These are phyloP conservation scores for Uropetala carovei DNA, from an alignment of 2,888 invertebrate species.

Conservation along the genomic window DNA sequence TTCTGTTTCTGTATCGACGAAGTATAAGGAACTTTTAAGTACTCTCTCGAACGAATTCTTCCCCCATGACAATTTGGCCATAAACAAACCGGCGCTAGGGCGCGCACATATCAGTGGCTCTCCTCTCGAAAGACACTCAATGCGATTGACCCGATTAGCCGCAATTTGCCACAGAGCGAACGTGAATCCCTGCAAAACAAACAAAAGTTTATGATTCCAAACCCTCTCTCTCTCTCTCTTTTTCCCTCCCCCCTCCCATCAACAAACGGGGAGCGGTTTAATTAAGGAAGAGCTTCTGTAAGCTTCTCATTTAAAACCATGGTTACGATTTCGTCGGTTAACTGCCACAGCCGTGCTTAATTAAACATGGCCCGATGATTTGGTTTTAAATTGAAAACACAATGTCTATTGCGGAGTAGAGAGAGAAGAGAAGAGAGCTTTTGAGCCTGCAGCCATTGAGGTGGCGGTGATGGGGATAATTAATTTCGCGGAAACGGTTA, in stretches of 20 bases:
- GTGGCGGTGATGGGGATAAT: slow-evolving; percentile 42
- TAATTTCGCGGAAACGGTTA: slow-evolving; percentile 51
- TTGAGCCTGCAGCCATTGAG: slow-evolving; percentile 50
- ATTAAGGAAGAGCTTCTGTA: slow-evolving; percentile 59
- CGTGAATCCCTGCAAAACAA: slow-evolving; percentile 41
- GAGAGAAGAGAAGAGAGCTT: not conserved
- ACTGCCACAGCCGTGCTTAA: slow-evolving; percentile 61
- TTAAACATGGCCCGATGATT: slow-evolving; percentile 63
- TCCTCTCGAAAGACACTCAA: slow-evolving; percentile 32
- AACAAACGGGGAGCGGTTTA: slow-evolving; percentile 25
- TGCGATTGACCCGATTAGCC: slow-evolving; percentile 55
- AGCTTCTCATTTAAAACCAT: slow-evolving; percentile 61
- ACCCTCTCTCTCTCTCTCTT: not conserved
- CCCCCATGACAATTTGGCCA: not conserved
- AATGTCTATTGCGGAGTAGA: slow-evolving; percentile 40
- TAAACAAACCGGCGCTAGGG: not conserved
- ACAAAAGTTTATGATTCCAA: slow-evolving; percentile 44
- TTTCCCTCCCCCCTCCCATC: no score
- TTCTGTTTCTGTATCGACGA: no score
- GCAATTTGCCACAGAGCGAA: slow-evolving; percentile 46
- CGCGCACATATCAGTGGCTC: not conserved
- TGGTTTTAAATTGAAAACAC: slow-evolving; percentile 62
- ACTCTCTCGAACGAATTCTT: no score
- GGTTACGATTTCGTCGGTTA: slow-evolving; percentile 62
- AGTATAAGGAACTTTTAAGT: no score